Conservation (phyloP, 2,113 vertebrate genomes). For the Malurus alboscapulatus region DNA sequence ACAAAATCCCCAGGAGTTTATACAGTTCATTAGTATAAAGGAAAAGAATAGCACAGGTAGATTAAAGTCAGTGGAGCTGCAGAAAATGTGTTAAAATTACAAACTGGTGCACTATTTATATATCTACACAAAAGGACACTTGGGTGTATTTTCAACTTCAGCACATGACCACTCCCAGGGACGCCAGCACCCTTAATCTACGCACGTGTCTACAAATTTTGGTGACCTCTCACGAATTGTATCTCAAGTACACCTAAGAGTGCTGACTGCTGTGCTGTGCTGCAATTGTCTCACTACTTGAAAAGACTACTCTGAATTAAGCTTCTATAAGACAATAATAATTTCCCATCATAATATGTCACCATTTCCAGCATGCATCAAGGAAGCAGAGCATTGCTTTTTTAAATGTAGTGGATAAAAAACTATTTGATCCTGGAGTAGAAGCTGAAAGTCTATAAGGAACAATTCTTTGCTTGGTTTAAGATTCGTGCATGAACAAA, state of each 20-base stretch:
- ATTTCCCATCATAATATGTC: neutral
- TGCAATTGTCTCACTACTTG: neutral
- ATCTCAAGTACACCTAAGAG: neutral
- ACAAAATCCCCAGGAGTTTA: constrained; percentile 17
- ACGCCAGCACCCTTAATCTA: neutral
- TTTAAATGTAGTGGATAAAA: neutral
- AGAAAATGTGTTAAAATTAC: neutral
- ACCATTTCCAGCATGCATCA: neutral
- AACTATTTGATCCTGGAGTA: neutral
- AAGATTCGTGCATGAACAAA: neutral
- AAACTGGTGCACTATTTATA: neutral
- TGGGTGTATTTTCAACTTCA: neutral
- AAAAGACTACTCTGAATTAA: neutral
- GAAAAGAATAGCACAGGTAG: constrained; percentile 17
- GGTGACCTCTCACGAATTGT: neutral
- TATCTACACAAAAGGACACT: neutral
- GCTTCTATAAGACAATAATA: neutral
- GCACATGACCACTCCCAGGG: neutral
- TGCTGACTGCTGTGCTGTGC: neutral
- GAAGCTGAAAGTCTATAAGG: neutral
- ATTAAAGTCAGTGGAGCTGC: neutral
- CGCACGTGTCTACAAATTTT: neutral
- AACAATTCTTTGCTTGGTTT: neutral
- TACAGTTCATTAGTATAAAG: constrained; percentile 17
- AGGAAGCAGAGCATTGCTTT: neutral